phyloP scores from a whole-genome alignment of 2,113 vertebrate species.

The Cephalopterus ornatus region DNA sequence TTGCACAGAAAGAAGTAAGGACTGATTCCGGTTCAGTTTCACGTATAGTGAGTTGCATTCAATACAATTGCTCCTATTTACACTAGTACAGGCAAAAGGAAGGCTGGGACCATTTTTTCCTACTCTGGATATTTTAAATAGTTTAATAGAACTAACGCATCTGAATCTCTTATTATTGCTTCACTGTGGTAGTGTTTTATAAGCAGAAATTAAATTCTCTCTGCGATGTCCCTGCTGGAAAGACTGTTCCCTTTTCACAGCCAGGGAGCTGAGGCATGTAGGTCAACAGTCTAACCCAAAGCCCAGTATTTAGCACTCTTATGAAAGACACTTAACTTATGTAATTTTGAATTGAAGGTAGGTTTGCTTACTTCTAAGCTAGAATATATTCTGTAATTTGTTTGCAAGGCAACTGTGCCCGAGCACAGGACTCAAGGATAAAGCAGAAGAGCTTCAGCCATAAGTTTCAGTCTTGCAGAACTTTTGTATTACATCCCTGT shows the following conservation, averaged over 20 bases:
- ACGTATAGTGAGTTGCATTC: not conserved
- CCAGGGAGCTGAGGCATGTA: not conserved
- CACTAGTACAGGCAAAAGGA: not conserved
- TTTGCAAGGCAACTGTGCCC: not conserved
- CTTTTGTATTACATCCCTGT: not conserved
- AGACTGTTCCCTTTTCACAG: constrained; percentile 22
- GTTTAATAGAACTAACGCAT: not conserved
- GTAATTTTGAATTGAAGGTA: not conserved
- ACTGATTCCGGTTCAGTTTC: not conserved
- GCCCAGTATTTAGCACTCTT: not conserved
- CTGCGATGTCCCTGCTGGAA: not conserved
- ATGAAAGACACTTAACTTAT: not conserved
- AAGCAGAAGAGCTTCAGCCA: not conserved
- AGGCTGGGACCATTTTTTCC: not conserved
- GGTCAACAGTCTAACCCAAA: constrained; percentile 14
- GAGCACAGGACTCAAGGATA: not conserved
- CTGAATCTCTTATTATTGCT: not conserved
- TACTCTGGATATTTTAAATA: constrained; percentile 7
- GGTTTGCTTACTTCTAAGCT: not conserved
- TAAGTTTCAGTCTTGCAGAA: not conserved
- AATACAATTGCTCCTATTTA: not conserved
- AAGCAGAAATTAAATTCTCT: constrained; percentile 5
- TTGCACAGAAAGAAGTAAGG: not conserved
- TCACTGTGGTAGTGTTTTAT: not conserved
- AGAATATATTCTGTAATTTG: not conserved